These are phyloP conservation scores for Petrolisthes cinctipes DNA, from an alignment of 2,888 invertebrate genomes.

Conservation along the genomic window DNA sequence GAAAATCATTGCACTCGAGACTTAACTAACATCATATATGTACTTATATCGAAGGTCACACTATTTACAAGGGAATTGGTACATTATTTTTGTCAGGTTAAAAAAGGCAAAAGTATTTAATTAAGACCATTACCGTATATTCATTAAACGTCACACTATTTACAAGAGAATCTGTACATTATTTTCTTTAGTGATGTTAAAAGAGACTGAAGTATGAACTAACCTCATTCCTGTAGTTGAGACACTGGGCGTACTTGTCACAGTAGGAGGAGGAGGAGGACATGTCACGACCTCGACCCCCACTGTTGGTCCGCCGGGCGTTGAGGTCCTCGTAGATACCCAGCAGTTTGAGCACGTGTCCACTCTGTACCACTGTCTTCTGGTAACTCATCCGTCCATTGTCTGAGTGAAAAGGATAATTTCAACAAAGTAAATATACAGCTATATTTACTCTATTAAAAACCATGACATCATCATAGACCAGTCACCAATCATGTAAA, in stretches of 20 bases:
- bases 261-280: constrained; percentile 21
- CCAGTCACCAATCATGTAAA: no score
- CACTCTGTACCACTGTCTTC: constrained; percentile 79
- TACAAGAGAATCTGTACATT: no score
- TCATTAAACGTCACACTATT: no score
- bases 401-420: constrained; percentile 14
- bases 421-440: not conserved
- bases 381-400: constrained; percentile 72
- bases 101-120: no score
- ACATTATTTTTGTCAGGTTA: no score
- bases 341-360: constrained; percentile 80
- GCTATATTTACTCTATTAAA: not conserved
- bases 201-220: constrained; percentile 66
- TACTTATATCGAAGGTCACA: no score
- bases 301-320: constrained; percentile 45
- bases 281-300: constrained; percentile 59
- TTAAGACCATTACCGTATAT: no score
- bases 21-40: no score
- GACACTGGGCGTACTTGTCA: constrained; percentile 78
- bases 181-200: no score
- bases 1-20: no score
- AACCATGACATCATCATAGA: no score
- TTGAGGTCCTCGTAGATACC: constrained; percentile 82
- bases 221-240: constrained; percentile 81
- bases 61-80: no score